Evolutionary conservation across 2,888 invertebrate species (phyloP).

Genomic region (Mallateleia sp.): DNA sequence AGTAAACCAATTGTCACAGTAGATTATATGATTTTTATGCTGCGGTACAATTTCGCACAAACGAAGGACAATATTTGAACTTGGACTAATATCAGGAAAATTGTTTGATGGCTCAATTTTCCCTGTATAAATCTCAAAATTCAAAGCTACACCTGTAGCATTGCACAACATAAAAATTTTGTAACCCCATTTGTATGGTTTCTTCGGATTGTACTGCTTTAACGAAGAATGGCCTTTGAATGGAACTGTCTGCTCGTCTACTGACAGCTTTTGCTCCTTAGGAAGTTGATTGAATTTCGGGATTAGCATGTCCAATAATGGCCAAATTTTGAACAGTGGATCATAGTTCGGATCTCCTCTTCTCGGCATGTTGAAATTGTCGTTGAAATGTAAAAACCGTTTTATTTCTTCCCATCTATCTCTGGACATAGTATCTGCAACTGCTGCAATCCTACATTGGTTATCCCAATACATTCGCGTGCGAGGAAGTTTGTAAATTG

Average conservation of each 20-base stretch:
- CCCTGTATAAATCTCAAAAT: constrained; percentile 46
- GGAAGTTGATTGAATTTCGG: constrained; percentile 45
- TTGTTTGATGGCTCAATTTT: constrained; percentile 40
- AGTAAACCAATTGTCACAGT: constrained; percentile 49
- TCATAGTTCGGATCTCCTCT: constrained; percentile 37
- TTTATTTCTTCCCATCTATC: constrained; percentile 32
- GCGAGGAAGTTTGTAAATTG: constrained; percentile 30
- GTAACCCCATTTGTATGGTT: constrained; percentile 54
- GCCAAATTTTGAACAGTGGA: constrained; percentile 32
- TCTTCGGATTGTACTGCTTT: constrained; percentile 48
- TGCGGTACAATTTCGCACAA: constrained; percentile 11
- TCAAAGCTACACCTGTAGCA: constrained; percentile 32
- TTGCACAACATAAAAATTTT: constrained; percentile 38
- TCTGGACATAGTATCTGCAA: constrained; percentile 19
- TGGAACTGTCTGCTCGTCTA: constrained; percentile 44
- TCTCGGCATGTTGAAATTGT: constrained; percentile 25
- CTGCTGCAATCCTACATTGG: constrained; percentile 3
- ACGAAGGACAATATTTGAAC: constrained; percentile 32
- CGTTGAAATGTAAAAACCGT: constrained; percentile 37
- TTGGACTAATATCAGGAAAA: constrained; percentile 46
- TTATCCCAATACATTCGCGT: constrained; percentile 31
- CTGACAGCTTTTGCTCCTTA: constrained; percentile 39
- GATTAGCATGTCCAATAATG: constrained; percentile 32
- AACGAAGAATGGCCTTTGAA: constrained; percentile 39
- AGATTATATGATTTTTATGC: constrained; percentile 29